phyloP scores from a whole-genome alignment of 2,797 vertebrate genomes.

The Perodicticus potto region DNA sequence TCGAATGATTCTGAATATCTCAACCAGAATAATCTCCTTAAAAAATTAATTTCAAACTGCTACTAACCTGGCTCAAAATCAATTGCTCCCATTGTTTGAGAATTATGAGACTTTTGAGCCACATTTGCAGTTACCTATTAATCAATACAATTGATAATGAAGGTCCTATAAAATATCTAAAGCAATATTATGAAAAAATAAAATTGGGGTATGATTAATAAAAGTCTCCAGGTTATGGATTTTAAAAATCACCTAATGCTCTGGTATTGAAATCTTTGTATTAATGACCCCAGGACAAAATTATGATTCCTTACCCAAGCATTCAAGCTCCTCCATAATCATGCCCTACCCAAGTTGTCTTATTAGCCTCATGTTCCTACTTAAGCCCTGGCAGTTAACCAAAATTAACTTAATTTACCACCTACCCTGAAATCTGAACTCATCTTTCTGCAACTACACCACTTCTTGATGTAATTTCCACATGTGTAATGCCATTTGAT shows the following conservation, averaged over 20 bases:
- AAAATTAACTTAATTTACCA: slow-evolving; percentile 40
- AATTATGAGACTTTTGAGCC: neutral
- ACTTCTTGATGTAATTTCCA: slow-evolving; percentile 61
- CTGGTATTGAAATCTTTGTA: neutral
- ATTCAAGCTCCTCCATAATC: slow-evolving; percentile 30
- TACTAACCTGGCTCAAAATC: slow-evolving; percentile 36
- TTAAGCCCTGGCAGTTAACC: slow-evolving; percentile 31
- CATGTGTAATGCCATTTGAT: slow-evolving; percentile 12
- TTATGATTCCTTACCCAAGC: slow-evolving; percentile 31
- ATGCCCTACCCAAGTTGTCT: slow-evolving; percentile 19
- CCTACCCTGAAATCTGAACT: neutral
- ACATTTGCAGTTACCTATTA: slow-evolving; percentile 15
- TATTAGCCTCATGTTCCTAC: neutral
- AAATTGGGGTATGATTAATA: slow-evolving; percentile 17
- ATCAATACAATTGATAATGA: slow-evolving; percentile 28
- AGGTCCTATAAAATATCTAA: slow-evolving; percentile 46
- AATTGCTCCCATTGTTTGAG: neutral
- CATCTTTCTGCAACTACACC: neutral
- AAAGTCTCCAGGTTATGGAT: neutral
- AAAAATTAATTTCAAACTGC: slow-evolving; percentile 52
- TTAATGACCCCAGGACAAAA: neutral
- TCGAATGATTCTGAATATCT: slow-evolving; percentile 26
- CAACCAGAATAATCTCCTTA: slow-evolving; percentile 49
- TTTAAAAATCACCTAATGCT: neutral
- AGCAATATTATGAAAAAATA: slow-evolving; percentile 4